Evolutionary conservation across 30 jellyfish, hydroid and myxozoan species (phyloP), one percentile per base, ranked within the genome.

Genomic region (Phacellophora camtschatica): DNA sequence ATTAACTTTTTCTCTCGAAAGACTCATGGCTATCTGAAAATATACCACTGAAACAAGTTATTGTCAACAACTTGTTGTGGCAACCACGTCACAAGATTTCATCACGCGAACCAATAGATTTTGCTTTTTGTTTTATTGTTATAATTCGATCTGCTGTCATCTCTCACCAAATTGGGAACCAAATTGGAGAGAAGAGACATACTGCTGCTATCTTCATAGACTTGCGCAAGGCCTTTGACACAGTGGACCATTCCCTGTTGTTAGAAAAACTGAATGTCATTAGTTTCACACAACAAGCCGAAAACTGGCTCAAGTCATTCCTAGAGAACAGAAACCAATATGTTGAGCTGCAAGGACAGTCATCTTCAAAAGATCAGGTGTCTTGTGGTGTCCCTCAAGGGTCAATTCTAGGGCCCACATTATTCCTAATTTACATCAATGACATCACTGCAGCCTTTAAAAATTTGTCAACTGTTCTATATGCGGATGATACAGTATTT

Each of bases 91-190:
- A n/a, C n/a, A n/a, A n/a, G n/a, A n/a, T n/a, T n/a, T n/a, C n/a
- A n/a, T n/a, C n/a, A n/a, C n/a, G n/a, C n/a, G n/a, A n/a, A n/a
- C n/a, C n/a, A n/a, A n/a, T n/a, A n/a, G n/a, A n/a, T n/a, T n/a
- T n/a, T n/a, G n/a, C n/a, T n/a, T n/a, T n/a, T n/a, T n/a, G n/a
- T n/a, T n/a, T n/a, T n/a, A n/a, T n/a, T n/a, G n/a, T n/a, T n/a
- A n/a, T n/a, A n/a, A n/a, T n/a, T n/a, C n/a, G n/a, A n/a, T n/a
- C 83, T 69, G 49, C 83, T 37, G 83, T 69, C 83, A 69, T 69
- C 25, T 43, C 83, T 43, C 68, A 69, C 67, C 67, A 69, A 69
- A 69, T 69, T 69, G 7, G 83, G 68, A 65, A 18, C 64, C 36
- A 65, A 65, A 65, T 37, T 31, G 79, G 79, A 35, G 41, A 65